Conservation (phyloP, 1,140 invertebrate species). For the Pseudomyrmex flavicornis region DNA sequence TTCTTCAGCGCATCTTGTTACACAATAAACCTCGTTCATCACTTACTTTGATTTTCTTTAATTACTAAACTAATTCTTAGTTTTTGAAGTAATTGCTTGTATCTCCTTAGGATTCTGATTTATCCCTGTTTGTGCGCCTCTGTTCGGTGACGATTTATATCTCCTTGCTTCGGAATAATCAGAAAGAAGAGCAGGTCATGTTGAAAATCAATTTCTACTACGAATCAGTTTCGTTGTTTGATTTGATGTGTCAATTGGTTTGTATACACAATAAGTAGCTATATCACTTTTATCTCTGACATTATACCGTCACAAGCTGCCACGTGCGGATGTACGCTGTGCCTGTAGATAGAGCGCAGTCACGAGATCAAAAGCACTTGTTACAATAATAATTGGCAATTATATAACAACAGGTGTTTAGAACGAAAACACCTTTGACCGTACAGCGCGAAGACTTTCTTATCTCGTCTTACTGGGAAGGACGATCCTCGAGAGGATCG, state of each 20-base stretch:
- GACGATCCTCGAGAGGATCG: slow-evolving; percentile 64
- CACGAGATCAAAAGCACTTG: slow-evolving; percentile 77
- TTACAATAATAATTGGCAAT: slow-evolving; percentile 82
- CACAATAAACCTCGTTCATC: slow-evolving; percentile 25
- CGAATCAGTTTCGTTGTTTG: slow-evolving; percentile 74
- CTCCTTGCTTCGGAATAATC: slow-evolving; percentile 15
- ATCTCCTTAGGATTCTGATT: background rate
- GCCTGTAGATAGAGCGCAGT: slow-evolving; percentile 45
- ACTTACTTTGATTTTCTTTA: background rate
- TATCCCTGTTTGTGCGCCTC: background rate
- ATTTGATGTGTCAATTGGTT: slow-evolving; percentile 61
- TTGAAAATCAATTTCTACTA: slow-evolving; percentile 76
- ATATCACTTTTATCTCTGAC: background rate
- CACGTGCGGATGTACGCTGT: slow-evolving; percentile 21
- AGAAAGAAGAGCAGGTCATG: slow-evolving; percentile 59
- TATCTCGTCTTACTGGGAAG: slow-evolving; percentile 77
- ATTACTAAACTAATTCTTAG: background rate
- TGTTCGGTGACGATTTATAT: slow-evolving; percentile 11
- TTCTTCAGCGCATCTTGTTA: background rate
- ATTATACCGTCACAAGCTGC: slow-evolving; percentile 51
- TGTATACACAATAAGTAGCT: slow-evolving; percentile 57
- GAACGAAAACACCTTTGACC: slow-evolving; percentile 33
- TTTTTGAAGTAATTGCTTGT: background rate
- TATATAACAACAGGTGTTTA: slow-evolving; percentile 75
- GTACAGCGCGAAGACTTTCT: slow-evolving; percentile 69